A percentile compares a stretch with the other conserved stretches of the same genome.
Evolutionary conservation across 2,888 invertebrate genomes (phyloP).

Genomic region (Cyaniris semiargus): DNA sequence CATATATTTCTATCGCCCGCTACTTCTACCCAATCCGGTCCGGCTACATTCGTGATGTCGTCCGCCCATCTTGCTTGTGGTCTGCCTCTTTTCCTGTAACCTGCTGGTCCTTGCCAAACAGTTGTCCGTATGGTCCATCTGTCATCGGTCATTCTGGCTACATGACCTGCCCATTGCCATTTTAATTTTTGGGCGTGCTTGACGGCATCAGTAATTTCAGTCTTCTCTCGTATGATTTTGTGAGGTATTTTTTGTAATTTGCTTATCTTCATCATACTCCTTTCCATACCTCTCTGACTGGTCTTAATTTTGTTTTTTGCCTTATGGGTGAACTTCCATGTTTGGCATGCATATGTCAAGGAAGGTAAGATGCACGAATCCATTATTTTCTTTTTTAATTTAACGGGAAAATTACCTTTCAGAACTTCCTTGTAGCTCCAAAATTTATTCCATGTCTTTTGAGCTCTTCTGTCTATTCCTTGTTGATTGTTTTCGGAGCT

Average conservation of each 20-base stretch:
- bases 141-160: neutral
- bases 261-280: conserved; percentile 38
- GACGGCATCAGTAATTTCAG: conserved; percentile 37
- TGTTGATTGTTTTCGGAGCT: conserved; percentile 25
- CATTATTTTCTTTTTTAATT: conserved; percentile 35
- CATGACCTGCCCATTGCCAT: too few relatives aligned
- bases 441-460: conserved; percentile 34
- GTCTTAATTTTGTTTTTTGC: too few relatives aligned
- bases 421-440: conserved; percentile 37
- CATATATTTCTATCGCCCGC: conserved; percentile 28
- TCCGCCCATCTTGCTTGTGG: conserved; percentile 33
- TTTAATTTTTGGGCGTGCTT: too few relatives aligned
- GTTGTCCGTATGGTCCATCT: conserved; percentile 27
- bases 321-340: conserved; percentile 33
- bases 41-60: conserved; percentile 31
- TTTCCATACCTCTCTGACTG: conserved; percentile 34
- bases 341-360: conserved; percentile 35
- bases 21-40: conserved; percentile 29
- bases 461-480: conserved; percentile 36
- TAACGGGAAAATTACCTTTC: conserved; percentile 34
- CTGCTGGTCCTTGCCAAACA: conserved; percentile 30
- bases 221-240: conserved; percentile 35
- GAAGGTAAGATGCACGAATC: conserved; percentile 36
- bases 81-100: conserved; percentile 33
- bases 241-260: conserved; percentile 39